Conservation (phyloP, 2,888 invertebrate species). For the Cactoblastis cactorum region DNA sequence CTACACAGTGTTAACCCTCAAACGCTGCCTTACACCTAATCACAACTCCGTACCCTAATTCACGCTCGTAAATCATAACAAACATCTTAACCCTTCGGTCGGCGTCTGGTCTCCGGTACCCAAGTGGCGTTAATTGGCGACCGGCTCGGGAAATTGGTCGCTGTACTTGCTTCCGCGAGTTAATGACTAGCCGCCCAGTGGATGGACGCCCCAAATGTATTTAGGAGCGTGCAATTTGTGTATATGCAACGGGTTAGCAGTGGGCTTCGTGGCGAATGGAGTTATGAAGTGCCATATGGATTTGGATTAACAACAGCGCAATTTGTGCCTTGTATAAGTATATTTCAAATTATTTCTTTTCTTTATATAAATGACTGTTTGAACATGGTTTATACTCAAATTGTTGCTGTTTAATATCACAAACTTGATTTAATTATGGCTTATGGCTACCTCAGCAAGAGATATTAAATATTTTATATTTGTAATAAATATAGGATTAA, state of each 20-base stretch:
- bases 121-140: slow-evolving; percentile 74
- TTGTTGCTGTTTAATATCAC: too few species aligned
- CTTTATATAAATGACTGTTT: too few species aligned
- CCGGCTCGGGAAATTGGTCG: slow-evolving; percentile 73
- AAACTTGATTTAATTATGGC: too few species aligned
- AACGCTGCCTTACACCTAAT: slow-evolving; percentile 25
- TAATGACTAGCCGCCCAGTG: slow-evolving; percentile 74
- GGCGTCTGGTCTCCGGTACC: slow-evolving; percentile 45
- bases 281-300: slow-evolving; percentile 32
- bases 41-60: slow-evolving; percentile 32
- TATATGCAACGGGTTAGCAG: slow-evolving; percentile 57
- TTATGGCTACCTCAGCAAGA: too few species aligned
- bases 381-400: too few species aligned
- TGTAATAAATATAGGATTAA: too few species aligned
- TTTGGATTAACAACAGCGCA: too few species aligned
- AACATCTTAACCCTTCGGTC: slow-evolving; percentile 73
- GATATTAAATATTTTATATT: too few species aligned
- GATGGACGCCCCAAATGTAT: slow-evolving; percentile 73
- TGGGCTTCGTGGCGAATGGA: slow-evolving; percentile 47
- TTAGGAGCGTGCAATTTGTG: slow-evolving; percentile 74
- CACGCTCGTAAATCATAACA: slow-evolving; percentile 70
- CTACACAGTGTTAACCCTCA: slow-evolving; percentile 28
- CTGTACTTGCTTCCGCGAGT: slow-evolving; percentile 75
- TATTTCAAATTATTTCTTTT: too few species aligned
- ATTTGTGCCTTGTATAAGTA: too few species aligned